Evolutionary conservation across 2,797 vertebrate species (phyloP).

Genomic region (Silurus lanzhouensis): DNA sequence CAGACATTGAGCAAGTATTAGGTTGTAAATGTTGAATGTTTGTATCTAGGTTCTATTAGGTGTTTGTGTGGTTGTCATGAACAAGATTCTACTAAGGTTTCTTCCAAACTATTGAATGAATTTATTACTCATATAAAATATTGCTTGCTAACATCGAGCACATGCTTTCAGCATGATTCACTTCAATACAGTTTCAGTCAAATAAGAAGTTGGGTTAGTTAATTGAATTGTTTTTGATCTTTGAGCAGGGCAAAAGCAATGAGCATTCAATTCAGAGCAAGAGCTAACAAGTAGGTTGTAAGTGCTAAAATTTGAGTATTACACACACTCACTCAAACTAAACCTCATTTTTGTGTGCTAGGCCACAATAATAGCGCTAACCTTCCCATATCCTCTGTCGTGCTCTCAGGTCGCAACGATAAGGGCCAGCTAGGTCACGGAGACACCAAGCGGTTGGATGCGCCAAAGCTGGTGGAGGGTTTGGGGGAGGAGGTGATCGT

Average conservation of each 20-base stretch:
- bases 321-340: background rate
- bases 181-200: background rate
- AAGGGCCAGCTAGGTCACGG: conserved; percentile 96
- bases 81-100: background rate
- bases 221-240: background rate
- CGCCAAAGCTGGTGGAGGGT: conserved; percentile 85
- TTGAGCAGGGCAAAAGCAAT: background rate
- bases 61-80: background rate
- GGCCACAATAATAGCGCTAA: background rate
- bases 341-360: background rate
- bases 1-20: background rate
- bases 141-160: background rate
- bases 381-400: background rate
- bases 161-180: no score
- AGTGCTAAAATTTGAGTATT: background rate
- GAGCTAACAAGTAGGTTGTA: background rate
- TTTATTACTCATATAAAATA: background rate
- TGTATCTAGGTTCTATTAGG: background rate
- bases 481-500: conserved; percentile 83
- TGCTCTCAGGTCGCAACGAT: conserved; percentile 87
- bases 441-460: conserved; percentile 90
- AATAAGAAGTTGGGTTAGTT: background rate
- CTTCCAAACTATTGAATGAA: background rate
- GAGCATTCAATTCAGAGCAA: background rate
- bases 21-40: background rate